These are phyloP conservation scores for Meteorus colon DNA, from an alignment of 2,888 invertebrate genomes.

Conservation along the genomic window DNA sequence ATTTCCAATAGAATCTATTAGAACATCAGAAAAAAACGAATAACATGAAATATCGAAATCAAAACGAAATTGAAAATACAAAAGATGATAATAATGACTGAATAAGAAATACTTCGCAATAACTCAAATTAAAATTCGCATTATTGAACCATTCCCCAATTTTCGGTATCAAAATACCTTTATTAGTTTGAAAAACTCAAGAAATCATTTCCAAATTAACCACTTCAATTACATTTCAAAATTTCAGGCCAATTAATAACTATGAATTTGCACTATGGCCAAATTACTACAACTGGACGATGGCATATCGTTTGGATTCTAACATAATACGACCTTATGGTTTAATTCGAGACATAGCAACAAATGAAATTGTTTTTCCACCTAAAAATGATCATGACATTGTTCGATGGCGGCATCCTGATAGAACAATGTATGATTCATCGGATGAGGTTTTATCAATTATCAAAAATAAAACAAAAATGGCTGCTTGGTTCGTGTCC, in stretches of 20 bases:
- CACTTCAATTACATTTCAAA: background rate
- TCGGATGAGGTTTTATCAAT: conserved; percentile 7
- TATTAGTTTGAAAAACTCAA: no score
- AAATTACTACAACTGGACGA: conserved; percentile 44
- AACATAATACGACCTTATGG: conserved; percentile 39
- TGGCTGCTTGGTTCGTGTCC: conserved; percentile 72
- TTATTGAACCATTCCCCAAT: no score
- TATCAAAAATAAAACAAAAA: conserved; percentile 63
- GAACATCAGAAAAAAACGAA: no score
- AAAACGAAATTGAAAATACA: no score
- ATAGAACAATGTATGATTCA: background rate
- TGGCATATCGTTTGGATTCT: conserved; percentile 44
- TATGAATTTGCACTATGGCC: background rate
- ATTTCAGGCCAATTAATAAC: conserved; percentile 27
- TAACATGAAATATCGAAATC: no score
- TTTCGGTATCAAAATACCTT: no score
- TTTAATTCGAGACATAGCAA: conserved; percentile 18
- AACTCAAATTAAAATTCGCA: no score
- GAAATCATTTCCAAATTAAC: no score
- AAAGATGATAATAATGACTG: no score
- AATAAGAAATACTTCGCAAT: no score
- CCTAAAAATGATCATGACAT: conserved; percentile 14
- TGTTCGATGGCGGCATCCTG: conserved; percentile 15
- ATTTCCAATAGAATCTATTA: no score
- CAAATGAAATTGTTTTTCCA: conserved; percentile 32